These are phyloP conservation scores for Copsychus sechellarum DNA, from an alignment of 2,113 vertebrate species.

Conservation along the genomic window DNA sequence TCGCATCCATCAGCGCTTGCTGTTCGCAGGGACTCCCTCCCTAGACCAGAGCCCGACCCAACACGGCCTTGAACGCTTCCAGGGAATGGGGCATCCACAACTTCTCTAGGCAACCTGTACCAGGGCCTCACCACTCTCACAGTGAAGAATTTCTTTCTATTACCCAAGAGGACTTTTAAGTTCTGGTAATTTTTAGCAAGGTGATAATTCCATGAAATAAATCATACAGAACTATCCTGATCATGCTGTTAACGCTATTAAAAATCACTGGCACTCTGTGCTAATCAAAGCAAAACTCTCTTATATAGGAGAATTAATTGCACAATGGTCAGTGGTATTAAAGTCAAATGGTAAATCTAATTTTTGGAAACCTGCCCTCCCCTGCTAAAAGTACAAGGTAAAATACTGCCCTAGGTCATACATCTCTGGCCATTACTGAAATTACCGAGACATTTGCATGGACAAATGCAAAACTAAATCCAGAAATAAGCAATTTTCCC, in stretches of 20 bases:
- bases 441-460: background rate
- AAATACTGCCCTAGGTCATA: background rate
- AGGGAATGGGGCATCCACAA: background rate
- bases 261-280: fast-evolving
- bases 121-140: background rate
- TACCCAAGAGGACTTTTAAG: background rate
- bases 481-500: background rate
- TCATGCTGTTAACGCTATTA: background rate
- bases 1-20: background rate
- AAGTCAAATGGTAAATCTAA: background rate
- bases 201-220: background rate
- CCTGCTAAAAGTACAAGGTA: background rate
- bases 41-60: fast-evolving
- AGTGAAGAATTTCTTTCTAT: background rate
- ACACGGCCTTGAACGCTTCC: fast-evolving
- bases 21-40: background rate
- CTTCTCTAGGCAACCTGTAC: background rate
- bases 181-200: background rate
- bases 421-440: background rate
- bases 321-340: background rate
- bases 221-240: background rate
- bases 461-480: background rate
- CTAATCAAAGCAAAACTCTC: background rate
- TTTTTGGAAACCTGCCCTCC: background rate
- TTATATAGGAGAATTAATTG: background rate